These are phyloP conservation scores for Pogonomyrmex californicus DNA, from an alignment of 1,140 invertebrate species.

Conservation along the genomic window DNA sequence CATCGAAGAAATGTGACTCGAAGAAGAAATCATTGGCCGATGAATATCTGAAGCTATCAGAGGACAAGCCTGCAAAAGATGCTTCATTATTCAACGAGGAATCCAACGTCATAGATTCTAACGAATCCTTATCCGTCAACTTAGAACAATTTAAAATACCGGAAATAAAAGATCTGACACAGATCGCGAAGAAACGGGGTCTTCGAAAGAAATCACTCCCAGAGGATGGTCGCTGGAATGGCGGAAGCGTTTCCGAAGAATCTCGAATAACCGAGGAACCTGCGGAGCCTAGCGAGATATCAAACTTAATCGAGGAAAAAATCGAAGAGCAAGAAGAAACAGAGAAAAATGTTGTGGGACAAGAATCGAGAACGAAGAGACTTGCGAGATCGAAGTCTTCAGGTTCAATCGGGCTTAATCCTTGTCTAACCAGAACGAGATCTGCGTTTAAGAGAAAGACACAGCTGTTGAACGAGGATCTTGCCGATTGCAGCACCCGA, in stretches of 20 bases:
- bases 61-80: constrained; percentile 16
- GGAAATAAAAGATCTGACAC: constrained; percentile 57
- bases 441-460: constrained; percentile 43
- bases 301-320: constrained; percentile 7
- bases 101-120: background rate
- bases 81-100: background rate
- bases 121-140: background rate
- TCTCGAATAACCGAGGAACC: background rate
- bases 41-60: constrained; percentile 46
- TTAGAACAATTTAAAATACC: constrained; percentile 72
- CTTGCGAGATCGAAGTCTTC: constrained; percentile 63
- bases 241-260: constrained; percentile 20
- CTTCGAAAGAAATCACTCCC: constrained; percentile 72
- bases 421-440: background rate
- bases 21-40: constrained; percentile 64
- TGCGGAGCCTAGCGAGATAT: background rate
- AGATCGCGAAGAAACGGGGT: constrained; percentile 70
- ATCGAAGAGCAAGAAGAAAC: constrained; percentile 10
- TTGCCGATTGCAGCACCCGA: background rate
- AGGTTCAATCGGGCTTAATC: constrained; percentile 20
- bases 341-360: background rate
- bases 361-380: constrained; percentile 7
- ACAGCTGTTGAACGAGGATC: constrained; percentile 61
- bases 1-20: constrained; percentile 52
- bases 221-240: constrained; percentile 61